A percentile compares a stretch with the other conserved stretches of the same genome.
phyloP scores from a whole-genome alignment of 2,797 vertebrate genomes.

The Luscinia megarhynchos region DNA sequence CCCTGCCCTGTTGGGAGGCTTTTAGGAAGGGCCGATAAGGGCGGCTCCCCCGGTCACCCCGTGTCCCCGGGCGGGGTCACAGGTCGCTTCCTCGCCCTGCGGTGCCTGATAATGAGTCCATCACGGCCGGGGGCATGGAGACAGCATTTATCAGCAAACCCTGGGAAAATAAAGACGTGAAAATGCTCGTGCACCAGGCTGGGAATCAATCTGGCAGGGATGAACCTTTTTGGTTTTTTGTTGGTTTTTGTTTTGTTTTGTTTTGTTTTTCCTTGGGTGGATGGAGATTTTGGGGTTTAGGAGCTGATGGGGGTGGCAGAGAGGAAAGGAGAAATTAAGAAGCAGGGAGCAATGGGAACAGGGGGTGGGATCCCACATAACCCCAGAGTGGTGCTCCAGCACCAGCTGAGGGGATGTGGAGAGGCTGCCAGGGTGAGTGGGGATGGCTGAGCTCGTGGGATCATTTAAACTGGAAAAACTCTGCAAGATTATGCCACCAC shows the following conservation, averaged over 20 bases:
- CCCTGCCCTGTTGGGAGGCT: neutral
- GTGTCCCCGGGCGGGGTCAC: constrained; percentile 9
- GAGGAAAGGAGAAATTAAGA: neutral
- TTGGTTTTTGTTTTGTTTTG: too few relatives aligned
- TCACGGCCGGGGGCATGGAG: neutral
- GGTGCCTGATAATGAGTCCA: constrained; percentile 5
- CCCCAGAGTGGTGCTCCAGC: too few relatives aligned
- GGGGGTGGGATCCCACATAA: neutral
- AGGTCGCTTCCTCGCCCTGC: constrained; percentile 14
- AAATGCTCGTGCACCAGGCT: neutral
- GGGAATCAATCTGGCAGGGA: neutral
- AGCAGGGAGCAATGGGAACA: neutral
- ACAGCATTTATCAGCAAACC: constrained; percentile 39
- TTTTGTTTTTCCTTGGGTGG: neutral
- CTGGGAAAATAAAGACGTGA: constrained; percentile 17
- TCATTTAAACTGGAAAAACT: neutral
- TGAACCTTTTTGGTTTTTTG: neutral
- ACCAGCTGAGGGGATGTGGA: fast-evolving
- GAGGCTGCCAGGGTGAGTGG: fast-evolving
- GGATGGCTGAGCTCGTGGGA: neutral
- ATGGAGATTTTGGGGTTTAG: neutral
- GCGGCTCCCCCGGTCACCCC: neutral
- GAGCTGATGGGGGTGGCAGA: neutral
- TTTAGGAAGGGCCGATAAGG: neutral
- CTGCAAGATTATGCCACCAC: neutral